A percentile compares a stretch with the other conserved stretches of the same genome.
These are phyloP conservation scores for Crocuta crocuta DNA, from an alignment of 2,113 vertebrate species.

Conservation along the genomic window DNA sequence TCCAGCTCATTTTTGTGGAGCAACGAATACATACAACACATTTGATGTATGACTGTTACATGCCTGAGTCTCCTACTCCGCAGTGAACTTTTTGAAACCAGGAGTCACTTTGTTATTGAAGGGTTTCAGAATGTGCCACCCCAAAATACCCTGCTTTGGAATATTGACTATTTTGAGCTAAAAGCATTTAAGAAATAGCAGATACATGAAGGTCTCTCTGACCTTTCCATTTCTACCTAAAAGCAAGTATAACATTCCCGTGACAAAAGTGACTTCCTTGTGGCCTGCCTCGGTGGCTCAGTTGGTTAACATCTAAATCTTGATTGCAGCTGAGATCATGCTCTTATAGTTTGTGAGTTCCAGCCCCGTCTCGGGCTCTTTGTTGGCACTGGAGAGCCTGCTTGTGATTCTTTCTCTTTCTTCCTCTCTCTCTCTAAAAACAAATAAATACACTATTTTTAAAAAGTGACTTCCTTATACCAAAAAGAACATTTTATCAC, in stretches of 20 bases:
- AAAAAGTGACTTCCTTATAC: neutral
- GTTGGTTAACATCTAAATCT: too few species aligned
- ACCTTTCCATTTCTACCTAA: neutral
- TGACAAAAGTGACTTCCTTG: neutral
- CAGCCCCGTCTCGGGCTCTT: too few species aligned
- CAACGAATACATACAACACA: neutral
- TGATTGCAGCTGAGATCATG: too few species aligned
- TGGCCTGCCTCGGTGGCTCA: too few species aligned
- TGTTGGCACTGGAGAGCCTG: too few species aligned
- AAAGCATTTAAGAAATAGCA: neutral
- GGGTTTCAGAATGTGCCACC: neutral
- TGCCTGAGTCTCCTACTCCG: neutral
- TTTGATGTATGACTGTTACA: neutral
- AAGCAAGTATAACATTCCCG: neutral
- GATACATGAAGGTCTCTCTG: neutral
- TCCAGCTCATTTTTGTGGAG: neutral
- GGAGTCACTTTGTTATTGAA: neutral
- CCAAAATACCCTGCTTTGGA: neutral
- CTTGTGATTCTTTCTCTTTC: too few species aligned
- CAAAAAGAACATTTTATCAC: neutral
- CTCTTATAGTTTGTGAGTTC: too few species aligned
- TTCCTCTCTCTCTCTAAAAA: too few species aligned
- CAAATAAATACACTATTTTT: too few species aligned
- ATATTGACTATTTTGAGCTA: neutral
- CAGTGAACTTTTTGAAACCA: neutral